Percentiles rank a stretch among this genome's conserved stretches.
Evolutionary conservation across 2,113 vertebrate genomes (phyloP).

Genomic region (Miniopterus natalensis): DNA sequence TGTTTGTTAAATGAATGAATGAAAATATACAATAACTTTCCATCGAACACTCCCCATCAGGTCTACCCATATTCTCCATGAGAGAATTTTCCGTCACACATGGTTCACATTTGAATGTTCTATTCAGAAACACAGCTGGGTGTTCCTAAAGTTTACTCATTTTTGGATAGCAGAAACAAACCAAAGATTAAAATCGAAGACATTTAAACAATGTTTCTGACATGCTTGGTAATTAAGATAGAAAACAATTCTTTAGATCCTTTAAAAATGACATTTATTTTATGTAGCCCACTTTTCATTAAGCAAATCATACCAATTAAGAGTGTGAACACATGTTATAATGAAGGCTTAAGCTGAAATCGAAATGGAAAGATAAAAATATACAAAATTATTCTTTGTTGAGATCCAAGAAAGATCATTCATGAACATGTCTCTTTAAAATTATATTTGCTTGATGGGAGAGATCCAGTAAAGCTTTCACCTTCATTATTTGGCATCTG

Average conservation of each 20-base stretch:
- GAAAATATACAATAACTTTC: slow-evolving; percentile 53
- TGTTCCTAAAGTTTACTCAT: slow-evolving; percentile 39
- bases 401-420: slow-evolving; percentile 45
- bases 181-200: slow-evolving; percentile 65
- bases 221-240: slow-evolving; percentile 66
- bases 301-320: slow-evolving; percentile 63
- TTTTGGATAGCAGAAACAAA: slow-evolving; percentile 72
- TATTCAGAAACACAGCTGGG: slow-evolving; percentile 62
- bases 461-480: background rate
- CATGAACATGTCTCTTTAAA: slow-evolving; percentile 39
- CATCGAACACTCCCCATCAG: background rate
- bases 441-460: background rate
- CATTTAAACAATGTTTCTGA: slow-evolving; percentile 55
- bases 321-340: slow-evolving; percentile 61
- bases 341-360: slow-evolving; percentile 57
- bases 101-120: slow-evolving; percentile 49
- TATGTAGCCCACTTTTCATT: slow-evolving; percentile 58
- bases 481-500: background rate
- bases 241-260: slow-evolving; percentile 53
- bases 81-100: slow-evolving; percentile 55
- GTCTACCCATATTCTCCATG: background rate
- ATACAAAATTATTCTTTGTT: slow-evolving; percentile 53
- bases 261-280: slow-evolving; percentile 57
- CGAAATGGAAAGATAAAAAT: slow-evolving; percentile 55
- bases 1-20: slow-evolving; percentile 46